Evolutionary conservation across 2,888 invertebrate genomes (phyloP), one percentile per base, ranked within the genome.

Genomic region (Exephanes ischioxanthus): DNA sequence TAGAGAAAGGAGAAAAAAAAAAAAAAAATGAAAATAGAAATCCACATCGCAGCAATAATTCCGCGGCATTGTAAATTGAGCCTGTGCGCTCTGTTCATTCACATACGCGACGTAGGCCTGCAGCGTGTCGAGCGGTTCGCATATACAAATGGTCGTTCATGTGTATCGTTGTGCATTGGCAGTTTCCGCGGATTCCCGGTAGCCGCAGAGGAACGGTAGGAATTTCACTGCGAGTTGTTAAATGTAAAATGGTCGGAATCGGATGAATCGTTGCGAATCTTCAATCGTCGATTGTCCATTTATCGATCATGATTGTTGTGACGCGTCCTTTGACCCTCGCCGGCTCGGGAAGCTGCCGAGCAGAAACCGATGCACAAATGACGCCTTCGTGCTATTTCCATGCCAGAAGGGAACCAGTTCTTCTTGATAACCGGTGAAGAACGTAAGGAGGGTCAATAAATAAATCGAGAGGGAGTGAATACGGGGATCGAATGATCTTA

Each of bases 41-140:
- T 4, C 4, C 66, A 41, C 63, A 22, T 41, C 72, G 53, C 71
- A 41, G 26, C 72, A 80, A 71, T 80, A 72, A 72, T 80, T 80
- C 55, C n/a, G n/a, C 26, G 5, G 66, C 80, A 72, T 80, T 80
- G 80, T 72, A 22, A 41, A 19, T 51, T 22, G 51, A 33, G 16
- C n/a, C n/a, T 61, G 26, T 26, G 45, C 14, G 51, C 37, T n/a
- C 14, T 30, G 26, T 61, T 45, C 61, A 68, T 70, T 63, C 55
- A 55, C 71, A 9, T 30, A 61, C 26, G 30, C 61, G 41, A 1
- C 11, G 30, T 30, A 26, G 14, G 14, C 22, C 30, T 30, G 16
- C 26, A 22, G 6, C 5, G 61, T 61, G 61, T 3, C 14, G 11
- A 61, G 30, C 41, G 41, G 11, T 26, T 61, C 26, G 26, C 30